phyloP scores from a whole-genome alignment of 2,113 vertebrate genomes.

The Pseudopipra pipra region DNA sequence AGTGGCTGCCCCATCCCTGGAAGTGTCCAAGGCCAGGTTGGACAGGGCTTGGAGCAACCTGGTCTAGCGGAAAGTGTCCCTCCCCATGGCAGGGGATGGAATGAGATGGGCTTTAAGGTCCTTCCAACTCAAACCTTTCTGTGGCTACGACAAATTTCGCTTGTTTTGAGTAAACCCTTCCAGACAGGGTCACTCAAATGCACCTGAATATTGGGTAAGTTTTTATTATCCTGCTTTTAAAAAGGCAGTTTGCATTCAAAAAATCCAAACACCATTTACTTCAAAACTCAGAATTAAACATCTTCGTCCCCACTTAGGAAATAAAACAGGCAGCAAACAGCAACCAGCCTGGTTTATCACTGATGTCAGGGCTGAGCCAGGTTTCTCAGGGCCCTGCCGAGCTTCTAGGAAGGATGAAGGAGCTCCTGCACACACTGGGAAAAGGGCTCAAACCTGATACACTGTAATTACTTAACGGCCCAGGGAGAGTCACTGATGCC shows the following conservation, averaged over 20 bases:
- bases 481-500: not conserved
- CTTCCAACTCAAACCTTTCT: not conserved
- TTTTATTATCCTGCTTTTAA: rapidly evolving
- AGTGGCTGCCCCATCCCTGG: not conserved
- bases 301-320: not conserved
- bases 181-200: not conserved
- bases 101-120: not conserved
- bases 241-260: not conserved
- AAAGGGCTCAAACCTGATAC: not conserved
- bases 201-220: no score
- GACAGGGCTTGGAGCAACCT: not conserved
- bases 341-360: not conserved
- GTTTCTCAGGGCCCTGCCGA: not conserved
- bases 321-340: not conserved
- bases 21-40: not conserved
- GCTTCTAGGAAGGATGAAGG: not conserved
- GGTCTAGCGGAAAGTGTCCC: not conserved
- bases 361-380: not conserved
- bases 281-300: not conserved
- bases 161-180: rapidly evolving
- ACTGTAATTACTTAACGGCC: not conserved
- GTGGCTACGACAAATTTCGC: rapidly evolving
- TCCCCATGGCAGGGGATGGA: not conserved
- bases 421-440: not conserved
- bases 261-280: not conserved